Evolutionary conservation across 2,888 invertebrate genomes (phyloP).

Genomic region (Orchesella flavescens): DNA sequence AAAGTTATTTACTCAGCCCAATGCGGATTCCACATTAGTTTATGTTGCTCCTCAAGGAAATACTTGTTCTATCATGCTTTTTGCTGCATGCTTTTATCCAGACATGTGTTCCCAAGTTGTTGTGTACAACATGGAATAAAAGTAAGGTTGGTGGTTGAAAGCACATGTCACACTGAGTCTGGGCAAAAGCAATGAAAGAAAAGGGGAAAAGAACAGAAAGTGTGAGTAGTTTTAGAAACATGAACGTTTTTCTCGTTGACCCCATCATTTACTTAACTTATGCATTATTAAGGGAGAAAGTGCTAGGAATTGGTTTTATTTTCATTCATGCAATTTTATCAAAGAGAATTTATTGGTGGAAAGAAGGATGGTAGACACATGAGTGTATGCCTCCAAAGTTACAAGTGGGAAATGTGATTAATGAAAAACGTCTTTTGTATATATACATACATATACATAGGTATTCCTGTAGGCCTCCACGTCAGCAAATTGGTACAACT

Average conservation of each 20-base stretch:
- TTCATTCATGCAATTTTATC: no score
- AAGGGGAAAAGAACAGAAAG: background rate
- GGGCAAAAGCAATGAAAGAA: no score
- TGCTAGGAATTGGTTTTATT: no score
- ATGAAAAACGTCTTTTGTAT: no score
- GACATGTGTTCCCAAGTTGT: conserved; percentile 14
- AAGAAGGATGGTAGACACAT: no score
- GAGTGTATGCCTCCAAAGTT: no score
- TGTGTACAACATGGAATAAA: background rate
- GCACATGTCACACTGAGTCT: conserved; percentile 1
- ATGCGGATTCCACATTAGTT: conserved; percentile 43
- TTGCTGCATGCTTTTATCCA: background rate
- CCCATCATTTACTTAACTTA: background rate
- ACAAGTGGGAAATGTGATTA: no score
- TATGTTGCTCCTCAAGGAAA: conserved; percentile 29
- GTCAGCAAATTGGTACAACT: no score
- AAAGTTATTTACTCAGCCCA: conserved; percentile 62
- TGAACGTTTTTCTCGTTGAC: conserved; percentile 5
- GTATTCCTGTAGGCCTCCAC: no score
- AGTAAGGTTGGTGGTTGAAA: conserved; percentile 1
- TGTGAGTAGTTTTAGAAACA: background rate
- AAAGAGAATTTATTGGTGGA: no score
- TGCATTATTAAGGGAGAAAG: background rate
- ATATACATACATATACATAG: no score
- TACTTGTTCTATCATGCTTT: background rate